Conservation (phyloP, 2,888 invertebrate genomes). For the Adelphocoris suturalis region DNA sequence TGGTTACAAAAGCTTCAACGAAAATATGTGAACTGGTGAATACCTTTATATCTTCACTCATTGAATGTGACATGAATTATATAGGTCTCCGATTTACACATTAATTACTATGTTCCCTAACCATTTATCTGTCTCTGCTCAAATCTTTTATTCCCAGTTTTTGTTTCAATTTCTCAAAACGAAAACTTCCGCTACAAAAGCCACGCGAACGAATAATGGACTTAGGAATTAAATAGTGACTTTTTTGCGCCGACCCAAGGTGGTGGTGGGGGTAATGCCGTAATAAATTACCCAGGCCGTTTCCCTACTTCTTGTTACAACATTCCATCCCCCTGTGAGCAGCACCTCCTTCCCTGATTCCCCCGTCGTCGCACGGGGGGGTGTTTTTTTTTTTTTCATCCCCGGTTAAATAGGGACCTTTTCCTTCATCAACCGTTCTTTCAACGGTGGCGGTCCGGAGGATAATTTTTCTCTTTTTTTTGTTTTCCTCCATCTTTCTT, state of each 20-base stretch:
- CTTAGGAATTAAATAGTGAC: not conserved
- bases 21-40: too few relatives aligned
- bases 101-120: too few relatives aligned
- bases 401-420: constrained; percentile 12
- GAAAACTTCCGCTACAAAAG: too few relatives aligned
- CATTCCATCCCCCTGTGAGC: not conserved
- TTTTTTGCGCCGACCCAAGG: not conserved
- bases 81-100: too few relatives aligned
- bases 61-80: too few relatives aligned
- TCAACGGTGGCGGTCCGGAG: not conserved
- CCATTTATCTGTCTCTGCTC: too few relatives aligned
- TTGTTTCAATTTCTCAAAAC: too few relatives aligned
- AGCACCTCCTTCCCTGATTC: not conserved
- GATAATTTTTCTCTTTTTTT: constrained; percentile 5
- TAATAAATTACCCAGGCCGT: constrained; percentile 8
- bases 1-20: too few relatives aligned
- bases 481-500: not conserved
- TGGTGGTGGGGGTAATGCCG: not conserved
- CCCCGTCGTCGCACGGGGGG: not conserved
- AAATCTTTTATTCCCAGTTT: too few relatives aligned
- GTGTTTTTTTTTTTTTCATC: not conserved
- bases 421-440: constrained; percentile 4
- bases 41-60: too few relatives aligned
- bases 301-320: constrained; percentile 25
- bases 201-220: not conserved